phyloP scores from a whole-genome alignment of 2,888 invertebrate genomes.

The Geophilus truncorum region DNA sequence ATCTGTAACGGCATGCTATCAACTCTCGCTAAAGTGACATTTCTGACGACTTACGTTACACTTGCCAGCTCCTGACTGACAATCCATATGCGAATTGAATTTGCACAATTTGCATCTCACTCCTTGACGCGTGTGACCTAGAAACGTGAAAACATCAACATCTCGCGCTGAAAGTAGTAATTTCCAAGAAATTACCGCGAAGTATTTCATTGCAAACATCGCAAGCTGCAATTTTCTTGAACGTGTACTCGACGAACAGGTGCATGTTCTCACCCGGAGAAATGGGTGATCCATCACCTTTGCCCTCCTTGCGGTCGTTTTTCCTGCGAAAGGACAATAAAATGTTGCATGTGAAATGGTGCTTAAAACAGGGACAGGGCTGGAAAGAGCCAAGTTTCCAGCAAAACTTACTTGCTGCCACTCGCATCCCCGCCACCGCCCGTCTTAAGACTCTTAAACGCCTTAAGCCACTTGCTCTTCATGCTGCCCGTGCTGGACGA shows the following conservation, averaged over 20 bases:
- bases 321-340: background rate
- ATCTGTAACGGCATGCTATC: too few relatives aligned
- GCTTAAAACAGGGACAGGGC: background rate
- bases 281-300: background rate
- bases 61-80: slow-evolving; percentile 68
- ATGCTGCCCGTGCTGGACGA: slow-evolving; percentile 60
- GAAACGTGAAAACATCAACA: slow-evolving; percentile 31
- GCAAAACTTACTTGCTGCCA: slow-evolving; percentile 39
- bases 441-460: slow-evolving; percentile 82
- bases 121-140: slow-evolving; percentile 87
- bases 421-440: slow-evolving; percentile 37
- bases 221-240: slow-evolving; percentile 91
- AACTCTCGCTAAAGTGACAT: too few relatives aligned
- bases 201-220: slow-evolving; percentile 89
- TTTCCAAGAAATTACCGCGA: slow-evolving; percentile 61
- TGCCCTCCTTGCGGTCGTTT: background rate
- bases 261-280: slow-evolving; percentile 60
- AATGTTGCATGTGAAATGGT: background rate
- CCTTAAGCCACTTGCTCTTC: slow-evolving; percentile 97
- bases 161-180: background rate
- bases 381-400: background rate
- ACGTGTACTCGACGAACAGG: slow-evolving; percentile 88
- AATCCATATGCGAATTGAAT: slow-evolving; percentile 84
- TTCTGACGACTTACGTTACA: slow-evolving; percentile 55
- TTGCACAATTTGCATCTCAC: slow-evolving; percentile 84